Conservation (phyloP, 2,113 vertebrate species). For the Tachysurus vachellii region DNA sequence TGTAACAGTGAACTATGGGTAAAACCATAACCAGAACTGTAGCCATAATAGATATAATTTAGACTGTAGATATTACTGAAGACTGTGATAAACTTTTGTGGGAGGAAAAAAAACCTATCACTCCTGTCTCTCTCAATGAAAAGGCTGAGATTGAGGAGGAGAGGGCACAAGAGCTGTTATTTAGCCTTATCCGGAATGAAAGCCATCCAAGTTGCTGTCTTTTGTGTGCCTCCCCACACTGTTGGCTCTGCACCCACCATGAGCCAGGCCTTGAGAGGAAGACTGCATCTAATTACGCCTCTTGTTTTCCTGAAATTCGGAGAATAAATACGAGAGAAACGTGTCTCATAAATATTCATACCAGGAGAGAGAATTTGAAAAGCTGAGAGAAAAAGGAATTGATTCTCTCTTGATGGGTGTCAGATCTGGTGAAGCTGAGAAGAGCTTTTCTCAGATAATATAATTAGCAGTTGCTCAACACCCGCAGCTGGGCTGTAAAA, state of each 20-base stretch:
- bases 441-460: slow-evolving; percentile 61
- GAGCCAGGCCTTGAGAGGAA: slow-evolving; percentile 64
- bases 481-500: slow-evolving; percentile 55
- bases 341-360: slow-evolving; percentile 71
- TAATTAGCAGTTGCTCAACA: slow-evolving; percentile 57
- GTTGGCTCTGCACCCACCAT: slow-evolving; percentile 61
- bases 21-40: background rate
- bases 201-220: slow-evolving; percentile 54
- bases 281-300: slow-evolving; percentile 72
- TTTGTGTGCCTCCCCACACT: slow-evolving; percentile 50
- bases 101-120: background rate
- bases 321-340: slow-evolving; percentile 69
- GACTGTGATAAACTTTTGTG: slow-evolving; percentile 26
- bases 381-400: slow-evolving; percentile 48
- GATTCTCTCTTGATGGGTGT: slow-evolving; percentile 63
- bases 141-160: slow-evolving; percentile 34
- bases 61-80: slow-evolving; percentile 23
- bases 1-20: background rate
- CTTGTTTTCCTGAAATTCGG: slow-evolving; percentile 65
- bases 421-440: slow-evolving; percentile 53
- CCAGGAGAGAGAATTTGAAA: slow-evolving; percentile 55
- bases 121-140: slow-evolving; percentile 23
- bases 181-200: slow-evolving; percentile 65
- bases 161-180: slow-evolving; percentile 56
- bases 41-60: background rate